Evolutionary conservation across 2,888 invertebrate species (phyloP).

Genomic region (Drosophila neonasuta): DNA sequence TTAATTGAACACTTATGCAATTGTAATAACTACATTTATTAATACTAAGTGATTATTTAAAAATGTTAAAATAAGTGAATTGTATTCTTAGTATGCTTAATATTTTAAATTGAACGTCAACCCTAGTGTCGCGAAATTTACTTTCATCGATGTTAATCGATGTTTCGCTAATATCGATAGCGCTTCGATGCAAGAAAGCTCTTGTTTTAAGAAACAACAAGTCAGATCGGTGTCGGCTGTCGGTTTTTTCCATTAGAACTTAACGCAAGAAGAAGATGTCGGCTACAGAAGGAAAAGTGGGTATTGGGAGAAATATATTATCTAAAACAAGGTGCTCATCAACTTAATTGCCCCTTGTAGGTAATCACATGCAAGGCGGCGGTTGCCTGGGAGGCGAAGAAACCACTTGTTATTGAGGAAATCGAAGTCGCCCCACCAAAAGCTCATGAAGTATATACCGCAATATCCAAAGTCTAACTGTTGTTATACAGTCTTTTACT

Average conservation of each 20-base stretch:
- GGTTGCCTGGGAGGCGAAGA: slow-evolving; percentile 97
- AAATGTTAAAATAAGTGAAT: no score
- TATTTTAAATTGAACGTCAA: no score
- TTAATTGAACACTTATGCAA: no score
- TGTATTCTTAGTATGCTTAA: no score
- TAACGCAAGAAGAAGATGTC: slow-evolving; percentile 50
- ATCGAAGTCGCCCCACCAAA: slow-evolving; percentile 97
- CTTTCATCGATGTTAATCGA: no score
- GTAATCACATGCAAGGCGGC: slow-evolving; percentile 96
- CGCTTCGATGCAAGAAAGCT: neutral
- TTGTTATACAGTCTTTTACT: neutral
- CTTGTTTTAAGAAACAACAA: neutral
- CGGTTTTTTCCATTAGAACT: slow-evolving; percentile 30
- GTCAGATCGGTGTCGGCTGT: neutral
- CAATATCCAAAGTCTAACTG: slow-evolving; percentile 27
- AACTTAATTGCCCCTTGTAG: slow-evolving; percentile 80
- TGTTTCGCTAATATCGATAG: no score
- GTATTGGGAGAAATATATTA: slow-evolving; percentile 18
- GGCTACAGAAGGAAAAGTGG: slow-evolving; percentile 73
- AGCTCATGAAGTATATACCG: slow-evolving; percentile 89
- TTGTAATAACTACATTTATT: no score
- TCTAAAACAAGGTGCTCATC: slow-evolving; percentile 4
- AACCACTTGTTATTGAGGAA: slow-evolving; percentile 93
- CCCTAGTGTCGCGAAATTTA: no score
- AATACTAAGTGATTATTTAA: no score